Conservation (phyloP, 2,888 invertebrate genomes). For the Agrochola macilenta region DNA sequence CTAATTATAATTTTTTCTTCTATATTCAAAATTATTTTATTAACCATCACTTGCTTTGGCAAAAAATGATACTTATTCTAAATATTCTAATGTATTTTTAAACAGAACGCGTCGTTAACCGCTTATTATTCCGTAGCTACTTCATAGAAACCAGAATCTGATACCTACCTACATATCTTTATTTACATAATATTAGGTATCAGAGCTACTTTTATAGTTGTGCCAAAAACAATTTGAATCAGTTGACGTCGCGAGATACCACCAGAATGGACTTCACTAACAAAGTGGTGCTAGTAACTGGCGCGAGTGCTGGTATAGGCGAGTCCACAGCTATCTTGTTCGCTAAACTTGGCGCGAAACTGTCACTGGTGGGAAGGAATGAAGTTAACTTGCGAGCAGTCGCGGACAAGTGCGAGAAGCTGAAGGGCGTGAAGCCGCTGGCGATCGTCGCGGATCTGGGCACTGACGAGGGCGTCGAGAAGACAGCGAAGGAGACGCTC, state of each 20-base stretch:
- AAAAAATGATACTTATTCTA: not conserved
- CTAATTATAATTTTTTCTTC: not conserved
- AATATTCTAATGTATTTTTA: conserved; percentile 5
- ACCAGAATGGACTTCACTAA: conserved; percentile 63
- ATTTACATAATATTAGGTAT: conserved; percentile 9
- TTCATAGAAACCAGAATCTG: conserved; percentile 12
- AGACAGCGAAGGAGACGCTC: conserved; percentile 69
- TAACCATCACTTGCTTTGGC: not conserved
- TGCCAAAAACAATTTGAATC: not conserved
- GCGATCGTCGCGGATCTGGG: conserved; percentile 72
- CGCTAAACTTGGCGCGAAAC: conserved; percentile 70
- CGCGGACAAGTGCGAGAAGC: conserved; percentile 64
- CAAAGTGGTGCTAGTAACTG: conserved; percentile 76
- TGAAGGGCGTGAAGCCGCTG: conserved; percentile 67
- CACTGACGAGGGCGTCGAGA: conserved; percentile 75
- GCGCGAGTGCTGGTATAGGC: conserved; percentile 76
- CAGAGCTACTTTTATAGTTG: conserved; percentile 15
- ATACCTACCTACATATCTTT: not conserved
- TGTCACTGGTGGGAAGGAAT: conserved; percentile 72
- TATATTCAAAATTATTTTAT: not conserved
- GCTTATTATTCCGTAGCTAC: conserved; percentile 2
- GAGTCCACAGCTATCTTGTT: conserved; percentile 70
- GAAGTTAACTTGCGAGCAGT: conserved; percentile 67
- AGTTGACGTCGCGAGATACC: not conserved
- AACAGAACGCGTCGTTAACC: not conserved